phyloP scores from a whole-genome alignment of 2,888 invertebrate genomes.

The Caradrina kadenii region DNA sequence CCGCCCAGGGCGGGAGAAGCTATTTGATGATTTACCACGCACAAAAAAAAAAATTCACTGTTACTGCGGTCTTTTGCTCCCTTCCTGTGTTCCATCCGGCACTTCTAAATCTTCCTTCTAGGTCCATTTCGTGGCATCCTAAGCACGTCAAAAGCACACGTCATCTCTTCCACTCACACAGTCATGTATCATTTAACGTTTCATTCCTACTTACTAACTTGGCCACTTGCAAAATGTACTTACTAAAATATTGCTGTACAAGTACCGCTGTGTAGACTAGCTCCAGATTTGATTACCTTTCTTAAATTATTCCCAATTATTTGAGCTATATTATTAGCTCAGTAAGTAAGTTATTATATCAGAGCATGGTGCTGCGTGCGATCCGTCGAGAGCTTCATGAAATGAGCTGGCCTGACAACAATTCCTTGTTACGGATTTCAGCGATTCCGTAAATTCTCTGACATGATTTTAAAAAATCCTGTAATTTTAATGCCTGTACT shows the following conservation, averaged over 20 bases:
- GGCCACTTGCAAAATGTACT: conserved; percentile 2
- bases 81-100: too few species aligned
- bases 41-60: too few species aligned
- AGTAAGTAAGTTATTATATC: conserved; percentile 27
- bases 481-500: neutral
- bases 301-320: conserved; percentile 11
- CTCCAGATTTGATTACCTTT: conserved; percentile 3
- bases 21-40: too few species aligned
- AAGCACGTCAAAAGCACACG: too few species aligned
- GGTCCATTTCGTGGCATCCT: too few species aligned
- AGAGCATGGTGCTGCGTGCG: conserved; percentile 1
- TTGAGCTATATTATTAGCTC: neutral
- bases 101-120: too few species aligned
- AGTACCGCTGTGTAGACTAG: neutral
- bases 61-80: too few species aligned
- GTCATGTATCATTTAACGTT: too few species aligned
- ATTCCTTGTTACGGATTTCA: conserved; percentile 28
- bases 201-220: neutral
- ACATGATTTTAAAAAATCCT: neutral
- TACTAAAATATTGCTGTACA: conserved; percentile 8
- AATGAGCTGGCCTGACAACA: conserved; percentile 1
- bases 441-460: conserved; percentile 10
- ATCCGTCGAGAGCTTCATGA: conserved; percentile 37
- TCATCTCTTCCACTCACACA: too few species aligned
- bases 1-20: too few species aligned